Percentiles rank a stretch among this genome's conserved stretches.
Evolutionary conservation across 2,113 vertebrate species (phyloP).

Genomic region (Nesogale talazaci): DNA sequence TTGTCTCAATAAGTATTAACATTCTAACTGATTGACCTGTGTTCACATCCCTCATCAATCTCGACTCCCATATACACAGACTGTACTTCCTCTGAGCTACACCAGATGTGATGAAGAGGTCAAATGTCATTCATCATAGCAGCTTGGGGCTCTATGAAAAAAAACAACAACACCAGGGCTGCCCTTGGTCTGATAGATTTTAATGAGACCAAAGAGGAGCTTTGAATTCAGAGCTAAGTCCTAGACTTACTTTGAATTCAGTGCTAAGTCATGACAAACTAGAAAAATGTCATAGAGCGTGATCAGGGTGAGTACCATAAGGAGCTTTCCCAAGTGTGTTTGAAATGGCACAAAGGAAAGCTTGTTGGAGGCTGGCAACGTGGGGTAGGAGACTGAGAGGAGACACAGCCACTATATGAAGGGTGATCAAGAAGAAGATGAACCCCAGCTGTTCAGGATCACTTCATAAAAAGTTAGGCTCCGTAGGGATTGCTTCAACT

Average conservation of each 20-base stretch:
- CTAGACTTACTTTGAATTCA: no score
- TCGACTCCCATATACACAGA: background rate
- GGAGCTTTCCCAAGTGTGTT: no score
- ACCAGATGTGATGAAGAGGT: background rate
- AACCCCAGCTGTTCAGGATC: background rate
- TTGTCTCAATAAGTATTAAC: background rate
- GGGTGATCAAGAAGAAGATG: background rate
- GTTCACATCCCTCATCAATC: background rate
- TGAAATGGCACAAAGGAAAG: background rate
- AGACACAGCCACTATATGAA: background rate
- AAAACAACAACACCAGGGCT: background rate
- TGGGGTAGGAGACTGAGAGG: background rate
- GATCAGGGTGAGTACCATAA: background rate
- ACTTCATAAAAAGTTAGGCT: background rate
- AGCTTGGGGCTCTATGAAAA: background rate
- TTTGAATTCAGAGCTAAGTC: background rate
- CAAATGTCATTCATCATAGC: background rate
- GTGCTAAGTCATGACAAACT: background rate
- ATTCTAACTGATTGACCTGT: background rate
- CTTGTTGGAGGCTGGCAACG: background rate
- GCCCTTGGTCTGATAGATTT: background rate
- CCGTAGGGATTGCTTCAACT: no score
- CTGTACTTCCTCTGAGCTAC: background rate
- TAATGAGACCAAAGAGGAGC: background rate
- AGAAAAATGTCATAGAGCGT: background rate